These are phyloP conservation scores for Bergia puertoricense DNA, from an alignment of 92 coral and sea anemone species.

Conservation along the genomic window DNA sequence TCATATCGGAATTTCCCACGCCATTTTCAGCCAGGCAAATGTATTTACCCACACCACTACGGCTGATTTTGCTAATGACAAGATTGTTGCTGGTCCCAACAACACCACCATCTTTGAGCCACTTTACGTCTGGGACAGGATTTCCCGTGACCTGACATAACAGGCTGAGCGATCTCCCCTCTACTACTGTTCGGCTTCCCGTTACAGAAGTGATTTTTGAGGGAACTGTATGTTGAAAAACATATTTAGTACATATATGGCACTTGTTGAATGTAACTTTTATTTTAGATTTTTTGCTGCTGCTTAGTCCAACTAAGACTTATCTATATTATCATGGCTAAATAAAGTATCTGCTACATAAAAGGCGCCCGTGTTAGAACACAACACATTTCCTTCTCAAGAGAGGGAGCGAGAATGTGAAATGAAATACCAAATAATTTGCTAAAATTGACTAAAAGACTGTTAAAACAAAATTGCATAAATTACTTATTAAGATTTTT, in stretches of 20 bases:
- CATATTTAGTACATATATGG: too few species aligned
- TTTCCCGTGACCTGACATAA: conserved; percentile 16
- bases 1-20: conserved; percentile 8
- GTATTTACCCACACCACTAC: not conserved
- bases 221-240: conserved; percentile 4
- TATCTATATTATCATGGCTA: too few species aligned
- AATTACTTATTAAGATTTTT: too few species aligned
- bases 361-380: too few species aligned
- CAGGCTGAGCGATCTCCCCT: not conserved
- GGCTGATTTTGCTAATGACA: not conserved
- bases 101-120: conserved; percentile 17
- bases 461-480: too few species aligned
- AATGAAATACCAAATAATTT: too few species aligned
- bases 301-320: not conserved
- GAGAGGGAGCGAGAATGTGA: too few species aligned
- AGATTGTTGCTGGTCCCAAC: not conserved
- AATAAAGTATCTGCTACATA: too few species aligned
- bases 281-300: not conserved
- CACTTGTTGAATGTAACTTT: not conserved
- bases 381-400: too few species aligned
- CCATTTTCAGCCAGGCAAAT: conserved; percentile 24
- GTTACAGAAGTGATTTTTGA: not conserved
- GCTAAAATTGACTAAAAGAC: too few species aligned
- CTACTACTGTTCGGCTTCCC: not conserved
- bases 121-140: conserved; percentile 13